Percentiles rank a stretch among this genome's conserved stretches.
These are phyloP conservation scores for Anoura caudifer DNA, from an alignment of 2,113 vertebrate genomes.

Conservation along the genomic window DNA sequence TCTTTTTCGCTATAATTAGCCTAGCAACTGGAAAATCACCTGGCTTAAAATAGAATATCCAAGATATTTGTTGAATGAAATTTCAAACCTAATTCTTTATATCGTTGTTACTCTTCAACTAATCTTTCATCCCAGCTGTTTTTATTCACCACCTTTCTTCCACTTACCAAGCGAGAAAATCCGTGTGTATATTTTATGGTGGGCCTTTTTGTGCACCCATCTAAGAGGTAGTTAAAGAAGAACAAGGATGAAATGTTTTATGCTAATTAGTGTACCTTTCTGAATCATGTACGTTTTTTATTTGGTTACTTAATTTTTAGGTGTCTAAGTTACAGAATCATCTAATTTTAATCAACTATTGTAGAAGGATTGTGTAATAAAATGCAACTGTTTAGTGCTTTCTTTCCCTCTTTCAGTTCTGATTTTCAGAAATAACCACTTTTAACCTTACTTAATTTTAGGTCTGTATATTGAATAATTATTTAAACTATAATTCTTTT, in stretches of 20 bases:
- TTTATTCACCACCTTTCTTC: neutral
- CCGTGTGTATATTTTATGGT: neutral
- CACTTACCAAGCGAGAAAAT: neutral
- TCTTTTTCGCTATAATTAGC: neutral
- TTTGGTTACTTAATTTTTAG: slow-evolving; percentile 21
- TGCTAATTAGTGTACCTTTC: neutral
- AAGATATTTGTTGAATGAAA: neutral
- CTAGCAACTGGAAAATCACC: neutral
- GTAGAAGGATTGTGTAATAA: neutral
- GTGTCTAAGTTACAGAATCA: neutral
- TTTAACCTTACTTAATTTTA: neutral
- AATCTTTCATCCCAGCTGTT: neutral
- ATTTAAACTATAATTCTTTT: neutral
- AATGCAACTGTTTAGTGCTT: neutral
- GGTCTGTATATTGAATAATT: neutral
- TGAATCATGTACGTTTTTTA: neutral
- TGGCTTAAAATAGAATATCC: neutral
- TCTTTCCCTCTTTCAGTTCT: neutral
- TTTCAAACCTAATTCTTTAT: neutral
- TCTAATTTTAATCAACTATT: neutral
- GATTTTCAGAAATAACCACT: neutral
- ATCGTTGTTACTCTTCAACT: neutral
- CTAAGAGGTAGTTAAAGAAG: neutral
- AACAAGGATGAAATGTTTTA: neutral
- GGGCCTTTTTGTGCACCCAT: neutral